These are phyloP conservation scores for Periophthalmus magnuspinnatus DNA, from an alignment of 2,797 vertebrate genomes.

Conservation along the genomic window DNA sequence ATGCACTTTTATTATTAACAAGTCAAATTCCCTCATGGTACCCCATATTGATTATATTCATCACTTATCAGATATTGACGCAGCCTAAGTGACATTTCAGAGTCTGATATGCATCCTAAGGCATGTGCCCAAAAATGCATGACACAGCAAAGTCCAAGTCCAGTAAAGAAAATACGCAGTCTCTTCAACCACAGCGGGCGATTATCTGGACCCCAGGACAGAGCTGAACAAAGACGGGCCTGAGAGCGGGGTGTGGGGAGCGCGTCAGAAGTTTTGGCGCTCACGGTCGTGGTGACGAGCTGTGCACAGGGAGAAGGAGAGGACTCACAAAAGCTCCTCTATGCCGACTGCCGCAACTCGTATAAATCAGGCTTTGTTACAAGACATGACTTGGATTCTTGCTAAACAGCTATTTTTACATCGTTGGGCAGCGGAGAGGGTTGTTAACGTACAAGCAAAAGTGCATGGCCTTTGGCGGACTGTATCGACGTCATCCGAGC, in stretches of 20 bases:
- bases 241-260: conserved; percentile 81
- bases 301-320: conserved; percentile 59
- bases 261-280: conserved; percentile 85
- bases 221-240: conserved; percentile 86
- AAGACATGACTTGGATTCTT: conserved; percentile 92
- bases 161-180: conserved; percentile 66
- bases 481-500: conserved; percentile 40
- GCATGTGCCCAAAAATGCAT: conserved; percentile 1
- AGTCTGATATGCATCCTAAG: background rate
- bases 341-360: conserved; percentile 79
- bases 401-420: conserved; percentile 92
- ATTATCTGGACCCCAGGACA: conserved; percentile 80
- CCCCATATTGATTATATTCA: too few species aligned
- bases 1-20: too few species aligned
- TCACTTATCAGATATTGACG: background rate
- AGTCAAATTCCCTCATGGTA: too few species aligned
- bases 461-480: conserved; percentile 57
- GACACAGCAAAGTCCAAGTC: conserved; percentile 44
- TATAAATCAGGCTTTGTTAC: conserved; percentile 96
- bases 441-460: conserved; percentile 56
- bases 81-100: background rate
- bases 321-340: conserved; percentile 88
- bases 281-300: conserved; percentile 85
- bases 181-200: conserved; percentile 73
- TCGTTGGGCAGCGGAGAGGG: conserved; percentile 60